Percentiles rank a stretch among this genome's conserved stretches.
Evolutionary conservation across 1,140 invertebrate species (phyloP).

Genomic region (Drosophila varians): DNA sequence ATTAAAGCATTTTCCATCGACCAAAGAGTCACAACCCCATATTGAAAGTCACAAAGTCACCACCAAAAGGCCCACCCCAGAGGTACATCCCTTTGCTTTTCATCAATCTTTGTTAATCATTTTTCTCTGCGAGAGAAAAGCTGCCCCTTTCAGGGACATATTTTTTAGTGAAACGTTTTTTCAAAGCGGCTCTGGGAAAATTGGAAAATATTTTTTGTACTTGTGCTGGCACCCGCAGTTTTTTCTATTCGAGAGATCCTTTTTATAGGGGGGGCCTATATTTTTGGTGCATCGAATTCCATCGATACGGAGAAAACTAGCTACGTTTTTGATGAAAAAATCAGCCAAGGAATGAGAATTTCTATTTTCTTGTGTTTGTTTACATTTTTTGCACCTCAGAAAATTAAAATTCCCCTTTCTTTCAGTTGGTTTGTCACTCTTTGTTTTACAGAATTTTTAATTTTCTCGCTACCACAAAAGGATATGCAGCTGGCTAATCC

Average conservation of each 20-base stretch:
- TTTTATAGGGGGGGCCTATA: not conserved
- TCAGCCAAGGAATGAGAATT: not conserved
- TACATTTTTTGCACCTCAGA: conserved; percentile 24
- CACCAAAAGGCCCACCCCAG: conserved; percentile 34
- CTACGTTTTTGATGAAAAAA: not conserved
- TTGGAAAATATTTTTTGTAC: conserved; percentile 18
- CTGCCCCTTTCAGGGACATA: conserved; percentile 6
- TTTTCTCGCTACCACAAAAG: conserved; percentile 56
- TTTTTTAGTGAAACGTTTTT: conserved; percentile 22
- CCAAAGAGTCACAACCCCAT: conserved; percentile 16
- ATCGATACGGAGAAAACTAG: not conserved
- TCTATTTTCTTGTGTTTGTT: conserved; percentile 6
- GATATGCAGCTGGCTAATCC: conserved; percentile 51
- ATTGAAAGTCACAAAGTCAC: conserved; percentile 46
- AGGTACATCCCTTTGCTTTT: conserved; percentile 36
- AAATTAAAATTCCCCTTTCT: conserved; percentile 76
- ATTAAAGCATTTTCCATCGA: conserved; percentile 15
- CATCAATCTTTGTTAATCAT: conserved; percentile 77
- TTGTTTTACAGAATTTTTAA: conserved; percentile 57
- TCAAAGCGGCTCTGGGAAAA: conserved; percentile 8
- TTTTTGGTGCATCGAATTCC: not conserved
- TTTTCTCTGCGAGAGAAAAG: conserved; percentile 43
- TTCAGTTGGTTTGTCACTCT: conserved; percentile 56
- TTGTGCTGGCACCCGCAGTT: conserved; percentile 37
- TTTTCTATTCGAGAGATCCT: not conserved